These are phyloP conservation scores for Junonia oenone DNA, from an alignment of 2,888 invertebrate species.

Conservation along the genomic window DNA sequence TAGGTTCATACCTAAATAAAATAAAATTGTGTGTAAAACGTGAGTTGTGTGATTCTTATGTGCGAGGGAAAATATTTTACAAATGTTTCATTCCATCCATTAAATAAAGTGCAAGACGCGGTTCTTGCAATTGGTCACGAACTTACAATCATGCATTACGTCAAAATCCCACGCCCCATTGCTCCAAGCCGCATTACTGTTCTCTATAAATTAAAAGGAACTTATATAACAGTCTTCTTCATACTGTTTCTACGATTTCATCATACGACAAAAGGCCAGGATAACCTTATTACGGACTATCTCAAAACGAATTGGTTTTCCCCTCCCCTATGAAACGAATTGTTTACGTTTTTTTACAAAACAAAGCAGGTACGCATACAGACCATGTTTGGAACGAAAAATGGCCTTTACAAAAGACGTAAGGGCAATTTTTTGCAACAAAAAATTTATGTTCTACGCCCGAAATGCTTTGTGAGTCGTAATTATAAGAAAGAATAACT, in stretches of 20 bases:
- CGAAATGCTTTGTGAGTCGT: slow-evolving; percentile 65
- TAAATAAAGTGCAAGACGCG: slow-evolving; percentile 12
- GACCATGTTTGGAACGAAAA: slow-evolving; percentile 47
- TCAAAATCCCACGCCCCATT: slow-evolving; percentile 16
- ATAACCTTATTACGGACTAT: slow-evolving; percentile 4
- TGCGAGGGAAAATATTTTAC: too few species aligned
- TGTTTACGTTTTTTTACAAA: slow-evolving; percentile 69
- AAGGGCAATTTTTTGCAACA: slow-evolving; percentile 56
- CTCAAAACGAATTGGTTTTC: slow-evolving; percentile 24
- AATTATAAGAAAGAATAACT: slow-evolving; percentile 76
- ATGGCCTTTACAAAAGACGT: slow-evolving; percentile 56
- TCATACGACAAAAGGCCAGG: neutral
- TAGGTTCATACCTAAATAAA: too few species aligned
- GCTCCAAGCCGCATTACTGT: slow-evolving; percentile 6
- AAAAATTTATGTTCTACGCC: slow-evolving; percentile 59
- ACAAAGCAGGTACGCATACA: slow-evolving; percentile 46
- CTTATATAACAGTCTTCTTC: slow-evolving; percentile 6
- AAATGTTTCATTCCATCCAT: neutral
- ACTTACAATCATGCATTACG: slow-evolving; percentile 18
- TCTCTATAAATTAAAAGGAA: slow-evolving; percentile 16
- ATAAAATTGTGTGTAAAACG: too few species aligned
- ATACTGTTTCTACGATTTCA: slow-evolving; percentile 3
- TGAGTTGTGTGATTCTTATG: too few species aligned
- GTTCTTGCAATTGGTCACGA: slow-evolving; percentile 14
- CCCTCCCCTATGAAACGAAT: slow-evolving; percentile 42